Evolutionary conservation across 2,888 invertebrate species (phyloP).

Genomic region (Himalopsyche tibetana): DNA sequence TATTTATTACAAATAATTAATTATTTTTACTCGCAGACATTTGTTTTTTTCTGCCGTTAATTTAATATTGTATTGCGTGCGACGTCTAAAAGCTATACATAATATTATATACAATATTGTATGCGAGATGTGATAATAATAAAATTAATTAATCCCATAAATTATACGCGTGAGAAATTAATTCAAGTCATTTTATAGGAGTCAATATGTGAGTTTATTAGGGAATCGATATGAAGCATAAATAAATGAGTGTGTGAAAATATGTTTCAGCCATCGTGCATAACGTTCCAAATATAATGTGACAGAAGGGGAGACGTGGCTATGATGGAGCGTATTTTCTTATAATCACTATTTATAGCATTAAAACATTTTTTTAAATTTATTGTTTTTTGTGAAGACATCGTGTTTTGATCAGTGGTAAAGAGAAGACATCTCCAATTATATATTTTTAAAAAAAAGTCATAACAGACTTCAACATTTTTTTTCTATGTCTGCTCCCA

Average conservation of each 20-base stretch:
- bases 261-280: neutral
- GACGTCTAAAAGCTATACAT: neutral
- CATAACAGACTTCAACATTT: no score
- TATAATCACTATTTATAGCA: neutral
- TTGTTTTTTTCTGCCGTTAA: no score
- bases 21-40: no score
- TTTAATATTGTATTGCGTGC: no score
- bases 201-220: neutral
- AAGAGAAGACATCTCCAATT: no score
- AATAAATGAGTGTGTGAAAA: conserved; percentile 9
- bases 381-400: no score
- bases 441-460: no score
- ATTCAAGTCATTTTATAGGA: neutral
- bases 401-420: no score
- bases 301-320: neutral
- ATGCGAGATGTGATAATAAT: neutral
- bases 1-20: no score
- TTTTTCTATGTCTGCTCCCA: no score
- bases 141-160: neutral
- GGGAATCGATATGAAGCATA: neutral
- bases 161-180: neutral
- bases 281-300: neutral
- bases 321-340: neutral
- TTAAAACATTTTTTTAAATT: no score
- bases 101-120: neutral